These are phyloP conservation scores for Stigmatopora nigra DNA, from an alignment of 2,113 vertebrate genomes.

Conservation along the genomic window DNA sequence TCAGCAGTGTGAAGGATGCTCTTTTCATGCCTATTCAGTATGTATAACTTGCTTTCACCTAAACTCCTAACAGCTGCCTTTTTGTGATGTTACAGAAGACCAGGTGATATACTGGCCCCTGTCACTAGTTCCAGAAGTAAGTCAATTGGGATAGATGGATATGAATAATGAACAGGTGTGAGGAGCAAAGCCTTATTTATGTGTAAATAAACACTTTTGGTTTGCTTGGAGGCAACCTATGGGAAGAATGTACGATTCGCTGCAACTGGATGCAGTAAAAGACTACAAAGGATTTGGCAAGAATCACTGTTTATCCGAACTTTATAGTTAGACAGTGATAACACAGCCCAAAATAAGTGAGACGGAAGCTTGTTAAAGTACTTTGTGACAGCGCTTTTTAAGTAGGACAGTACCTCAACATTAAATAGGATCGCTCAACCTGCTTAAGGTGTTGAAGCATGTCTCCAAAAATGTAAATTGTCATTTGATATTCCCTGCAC, in stretches of 20 bases:
- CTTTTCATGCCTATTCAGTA: constrained; percentile 4
- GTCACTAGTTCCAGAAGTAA: neutral
- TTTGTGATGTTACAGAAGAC: neutral
- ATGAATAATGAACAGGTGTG: constrained; percentile 17
- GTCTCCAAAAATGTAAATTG: constrained; percentile 26
- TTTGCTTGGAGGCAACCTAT: constrained; percentile 50
- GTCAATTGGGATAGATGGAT: constrained; percentile 4
- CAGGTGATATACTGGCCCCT: neutral
- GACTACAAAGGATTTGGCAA: constrained; percentile 11
- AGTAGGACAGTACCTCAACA: constrained; percentile 14
- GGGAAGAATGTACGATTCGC: constrained; percentile 45
- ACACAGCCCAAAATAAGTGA: constrained; percentile 25
- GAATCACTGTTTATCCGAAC: constrained; percentile 22
- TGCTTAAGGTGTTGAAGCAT: constrained; percentile 19
- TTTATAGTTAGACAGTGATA: constrained; percentile 16
- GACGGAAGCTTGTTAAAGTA: constrained; percentile 12
- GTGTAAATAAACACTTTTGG: constrained; percentile 54
- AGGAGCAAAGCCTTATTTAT: constrained; percentile 55
- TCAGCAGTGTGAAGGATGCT: constrained; percentile 21
- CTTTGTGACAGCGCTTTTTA: constrained; percentile 20
- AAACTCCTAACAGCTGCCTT: constrained; percentile 21
- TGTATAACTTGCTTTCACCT: constrained; percentile 7
- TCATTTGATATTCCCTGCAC: constrained; percentile 21
- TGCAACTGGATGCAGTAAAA: constrained; percentile 37
- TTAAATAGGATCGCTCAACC: constrained; percentile 9